Base-by-base conservation (phyloP, 2,888 invertebrate genomes). In the Cheilosia impressa region DNA sequence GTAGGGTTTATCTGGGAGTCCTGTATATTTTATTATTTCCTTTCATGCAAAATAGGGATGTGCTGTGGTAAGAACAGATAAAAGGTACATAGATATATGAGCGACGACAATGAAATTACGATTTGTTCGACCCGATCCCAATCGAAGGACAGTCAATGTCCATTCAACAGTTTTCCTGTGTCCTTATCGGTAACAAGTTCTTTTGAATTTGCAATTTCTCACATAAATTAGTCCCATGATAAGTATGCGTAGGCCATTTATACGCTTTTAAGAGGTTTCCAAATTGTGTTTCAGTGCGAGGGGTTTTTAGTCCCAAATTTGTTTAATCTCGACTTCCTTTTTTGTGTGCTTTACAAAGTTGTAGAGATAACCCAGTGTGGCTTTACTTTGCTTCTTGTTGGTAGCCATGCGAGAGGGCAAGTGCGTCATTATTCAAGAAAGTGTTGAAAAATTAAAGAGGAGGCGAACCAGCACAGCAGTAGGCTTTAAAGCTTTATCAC, bases 1-100 rank as follows among this genome's bases (percentile, higher is more conserved):
- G 4, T 19, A 45, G 62, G 43, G 45, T 62, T 63, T 50, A 34
- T 47, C 47, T 17, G 27, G 0, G 31, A 19, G 50, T 63, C 13
- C 13, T 13, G 19, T 50, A 47, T 50, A 47, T 50, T 63, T 63
- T 17, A 63, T 34, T 38, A 47, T 47, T 45, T 62, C 43, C 4
- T 24, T 17, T 45, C 45, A 45, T n/a, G 3, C 13, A 38, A 38
- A 38, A 38, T 38, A 10, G 38, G 10, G 13, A 4, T 10, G 38
- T 10, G 17, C 19, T 19, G 7, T 19, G 47, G n/a, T 17, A 1
- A 17, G 19, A 47, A 47, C 3, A 9, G 19, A 17, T 31, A 31
- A 31, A 31, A 31, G 31, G 7, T 17, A 9, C 9, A 0, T n/a
- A 19, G 2, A 19, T 9, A 17, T 17, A 9, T 17, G 47, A 7